These are phyloP conservation scores for Atrina japonica DNA, from an alignment of 2,888 invertebrate genomes.

Conservation along the genomic window DNA sequence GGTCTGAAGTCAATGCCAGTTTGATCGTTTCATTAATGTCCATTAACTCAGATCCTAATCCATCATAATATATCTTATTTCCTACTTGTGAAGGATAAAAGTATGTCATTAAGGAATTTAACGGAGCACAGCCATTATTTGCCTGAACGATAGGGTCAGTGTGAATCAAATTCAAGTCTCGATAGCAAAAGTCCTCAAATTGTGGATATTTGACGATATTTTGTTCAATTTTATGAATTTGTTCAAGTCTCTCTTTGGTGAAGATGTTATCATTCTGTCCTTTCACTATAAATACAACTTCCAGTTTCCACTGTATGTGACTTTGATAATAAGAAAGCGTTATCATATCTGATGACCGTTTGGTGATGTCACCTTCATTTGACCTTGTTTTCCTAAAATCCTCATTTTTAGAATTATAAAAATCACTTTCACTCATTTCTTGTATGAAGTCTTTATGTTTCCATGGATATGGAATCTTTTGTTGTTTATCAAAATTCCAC, in stretches of 20 bases:
- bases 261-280: constrained; percentile 73
- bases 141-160: constrained; percentile 59
- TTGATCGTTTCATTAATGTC: constrained; percentile 68
- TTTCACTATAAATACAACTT: constrained; percentile 70
- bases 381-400: background rate
- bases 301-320: constrained; percentile 56
- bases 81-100: constrained; percentile 72
- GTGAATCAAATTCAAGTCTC: constrained; percentile 45
- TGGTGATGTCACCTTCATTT: background rate
- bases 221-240: constrained; percentile 71
- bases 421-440: no score
- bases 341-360: constrained; percentile 3
- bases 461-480: background rate
- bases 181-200: constrained; percentile 72
- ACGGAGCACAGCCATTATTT: constrained; percentile 70
- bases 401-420: no score
- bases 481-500: no score
- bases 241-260: constrained; percentile 67
- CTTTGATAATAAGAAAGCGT: constrained; percentile 34
- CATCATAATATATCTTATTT: constrained; percentile 67
- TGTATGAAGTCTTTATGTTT: no score
- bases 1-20: constrained; percentile 67
- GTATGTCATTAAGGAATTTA: constrained; percentile 75
- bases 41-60: constrained; percentile 57
- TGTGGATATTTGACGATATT: constrained; percentile 63